Conservation (phyloP, 2,797 vertebrate genomes). For the Ispidina picta region DNA sequence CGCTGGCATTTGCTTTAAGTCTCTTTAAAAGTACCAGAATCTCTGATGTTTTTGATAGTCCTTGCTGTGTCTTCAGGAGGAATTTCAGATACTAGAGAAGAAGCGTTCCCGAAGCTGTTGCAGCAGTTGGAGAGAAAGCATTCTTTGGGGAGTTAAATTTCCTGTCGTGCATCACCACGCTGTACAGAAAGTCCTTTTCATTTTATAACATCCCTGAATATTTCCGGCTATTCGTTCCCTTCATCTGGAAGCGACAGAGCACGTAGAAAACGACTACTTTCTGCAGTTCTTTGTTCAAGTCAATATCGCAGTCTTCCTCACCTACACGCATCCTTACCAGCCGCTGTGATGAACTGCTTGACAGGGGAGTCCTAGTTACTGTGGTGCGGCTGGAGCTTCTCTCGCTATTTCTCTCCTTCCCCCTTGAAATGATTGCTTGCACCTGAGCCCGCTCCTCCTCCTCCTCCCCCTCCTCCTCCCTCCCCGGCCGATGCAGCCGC, state of each 20-base stretch:
- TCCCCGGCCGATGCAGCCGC: constrained; percentile 81
- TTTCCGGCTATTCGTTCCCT: constrained; percentile 41
- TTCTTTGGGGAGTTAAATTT: constrained; percentile 76
- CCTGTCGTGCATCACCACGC: constrained; percentile 40
- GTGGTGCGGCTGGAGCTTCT: constrained; percentile 85
- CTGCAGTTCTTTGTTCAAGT: constrained; percentile 35
- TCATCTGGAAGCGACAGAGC: constrained; percentile 14
- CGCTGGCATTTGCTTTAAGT: constrained; percentile 57
- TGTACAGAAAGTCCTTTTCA: constrained; percentile 50
- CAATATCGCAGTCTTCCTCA: constrained; percentile 55
- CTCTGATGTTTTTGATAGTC: constrained; percentile 50
- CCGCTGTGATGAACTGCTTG: constrained; percentile 47
- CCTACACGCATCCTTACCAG: constrained; percentile 66
- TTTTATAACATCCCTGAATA: constrained; percentile 61
- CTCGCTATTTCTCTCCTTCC: constrained; percentile 78
- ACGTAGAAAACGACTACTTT: background rate
- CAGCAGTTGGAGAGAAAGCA: constrained; percentile 65
- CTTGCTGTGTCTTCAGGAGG: constrained; percentile 68
- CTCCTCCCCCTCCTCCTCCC: background rate
- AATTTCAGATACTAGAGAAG: constrained; percentile 55
- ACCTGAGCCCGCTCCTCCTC: constrained; percentile 84
- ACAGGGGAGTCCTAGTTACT: constrained; percentile 34
- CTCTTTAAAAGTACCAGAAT: constrained; percentile 63
- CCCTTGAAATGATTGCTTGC: constrained; percentile 76
- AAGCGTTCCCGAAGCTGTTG: constrained; percentile 49